Evolutionary conservation across 2,888 invertebrate genomes (phyloP).

Genomic region (Ametastegia equiseti): DNA sequence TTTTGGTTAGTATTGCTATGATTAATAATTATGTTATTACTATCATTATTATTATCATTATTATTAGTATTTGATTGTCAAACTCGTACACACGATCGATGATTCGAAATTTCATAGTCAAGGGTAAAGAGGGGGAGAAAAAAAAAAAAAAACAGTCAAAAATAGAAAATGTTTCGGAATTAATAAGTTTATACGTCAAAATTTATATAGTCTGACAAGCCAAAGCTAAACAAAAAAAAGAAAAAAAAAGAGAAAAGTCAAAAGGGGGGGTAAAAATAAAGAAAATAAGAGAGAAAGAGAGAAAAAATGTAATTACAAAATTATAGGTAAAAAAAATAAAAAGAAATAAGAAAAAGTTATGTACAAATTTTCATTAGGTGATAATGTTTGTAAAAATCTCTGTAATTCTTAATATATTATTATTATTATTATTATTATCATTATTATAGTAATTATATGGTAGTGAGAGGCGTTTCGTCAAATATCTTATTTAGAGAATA

Average conservation of each 20-base stretch:
- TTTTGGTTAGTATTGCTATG: not conserved
- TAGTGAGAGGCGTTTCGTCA: slow-evolving; percentile 44
- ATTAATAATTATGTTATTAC: not conserved
- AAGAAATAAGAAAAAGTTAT: slow-evolving; percentile 60
- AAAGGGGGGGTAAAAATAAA: slow-evolving; percentile 22
- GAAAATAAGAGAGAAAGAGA: slow-evolving; percentile 33
- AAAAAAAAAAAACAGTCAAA: slow-evolving; percentile 9
- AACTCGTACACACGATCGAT: slow-evolving; percentile 18
- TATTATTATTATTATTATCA: slow-evolving; percentile 58
- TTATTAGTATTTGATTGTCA: slow-evolving; percentile 44
- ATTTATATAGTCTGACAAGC: slow-evolving; percentile 58
- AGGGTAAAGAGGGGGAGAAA: slow-evolving; percentile 52
- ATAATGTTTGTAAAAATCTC: slow-evolving; percentile 67
- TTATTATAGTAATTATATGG: slow-evolving; percentile 53
- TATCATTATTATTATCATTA: slow-evolving; percentile 43
- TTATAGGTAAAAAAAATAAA: slow-evolving; percentile 54
- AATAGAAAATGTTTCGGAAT: slow-evolving; percentile 12
- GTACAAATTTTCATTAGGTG: slow-evolving; percentile 73
- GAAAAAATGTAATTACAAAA: slow-evolving; percentile 52
- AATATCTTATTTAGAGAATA: slow-evolving; percentile 8
- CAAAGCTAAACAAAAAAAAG: slow-evolving; percentile 52
- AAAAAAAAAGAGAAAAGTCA: slow-evolving; percentile 38
- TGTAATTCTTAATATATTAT: slow-evolving; percentile 67
- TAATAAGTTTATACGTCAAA: slow-evolving; percentile 51
- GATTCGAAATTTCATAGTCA: not conserved